phyloP scores from a whole-genome alignment of 2,113 vertebrate species.

The Eurypyga helias region DNA sequence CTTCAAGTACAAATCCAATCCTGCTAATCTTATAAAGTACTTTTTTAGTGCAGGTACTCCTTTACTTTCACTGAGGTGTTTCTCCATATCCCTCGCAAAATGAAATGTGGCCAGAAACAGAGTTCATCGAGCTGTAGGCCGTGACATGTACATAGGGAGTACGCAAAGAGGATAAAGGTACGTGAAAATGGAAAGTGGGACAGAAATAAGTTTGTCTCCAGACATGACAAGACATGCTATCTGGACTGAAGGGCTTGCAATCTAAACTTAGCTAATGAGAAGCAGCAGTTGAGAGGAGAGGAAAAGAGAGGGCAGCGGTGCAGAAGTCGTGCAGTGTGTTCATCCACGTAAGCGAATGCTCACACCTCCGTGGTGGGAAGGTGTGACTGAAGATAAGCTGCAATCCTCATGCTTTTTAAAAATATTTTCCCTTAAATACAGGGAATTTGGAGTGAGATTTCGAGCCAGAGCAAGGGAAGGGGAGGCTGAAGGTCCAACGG shows the following conservation, averaged over 20 bases:
- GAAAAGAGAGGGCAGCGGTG: neutral
- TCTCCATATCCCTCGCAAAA: neutral
- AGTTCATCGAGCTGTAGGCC: neutral
- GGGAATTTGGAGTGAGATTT: neutral
- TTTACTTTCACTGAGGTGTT: slow-evolving; percentile 5
- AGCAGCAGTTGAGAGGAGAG: neutral
- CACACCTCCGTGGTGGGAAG: neutral
- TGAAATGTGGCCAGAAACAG: neutral
- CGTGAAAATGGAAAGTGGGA: neutral
- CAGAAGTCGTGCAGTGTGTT: neutral
- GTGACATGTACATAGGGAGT: neutral
- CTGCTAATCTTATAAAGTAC: slow-evolving; percentile 12
- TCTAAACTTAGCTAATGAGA: neutral
- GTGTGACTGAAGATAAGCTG: neutral
- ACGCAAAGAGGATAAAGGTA: neutral
- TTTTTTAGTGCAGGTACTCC: neutral
- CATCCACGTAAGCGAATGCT: neutral
- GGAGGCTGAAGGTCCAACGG: neutral
- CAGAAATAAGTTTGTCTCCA: neutral
- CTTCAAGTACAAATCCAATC: neutral
- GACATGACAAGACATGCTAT: neutral
- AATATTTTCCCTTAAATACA: neutral
- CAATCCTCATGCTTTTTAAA: neutral
- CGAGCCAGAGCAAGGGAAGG: neutral
- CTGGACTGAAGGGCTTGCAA: neutral